phyloP scores from a whole-genome alignment of 2,113 vertebrate species.

The Cynocephalus volans region DNA sequence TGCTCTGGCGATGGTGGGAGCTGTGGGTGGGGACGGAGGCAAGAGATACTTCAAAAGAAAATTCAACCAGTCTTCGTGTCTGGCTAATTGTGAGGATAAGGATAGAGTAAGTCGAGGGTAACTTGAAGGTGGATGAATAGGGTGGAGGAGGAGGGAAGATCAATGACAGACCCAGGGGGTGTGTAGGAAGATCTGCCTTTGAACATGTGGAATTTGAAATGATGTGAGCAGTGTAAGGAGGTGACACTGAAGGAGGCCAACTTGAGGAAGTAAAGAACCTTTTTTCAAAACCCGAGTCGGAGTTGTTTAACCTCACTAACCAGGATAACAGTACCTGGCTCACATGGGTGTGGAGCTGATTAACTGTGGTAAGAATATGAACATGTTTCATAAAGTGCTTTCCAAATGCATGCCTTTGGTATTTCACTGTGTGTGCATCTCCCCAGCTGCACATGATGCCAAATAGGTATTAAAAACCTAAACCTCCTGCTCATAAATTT shows the following conservation, averaged over 20 bases:
- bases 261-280: not conserved
- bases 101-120: not conserved
- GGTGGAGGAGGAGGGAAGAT: not conserved
- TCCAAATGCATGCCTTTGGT: not conserved
- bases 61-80: not conserved
- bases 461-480: not conserved
- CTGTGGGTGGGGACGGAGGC: not conserved
- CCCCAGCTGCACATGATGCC: not conserved
- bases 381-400: not conserved
- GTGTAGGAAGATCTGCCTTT: not conserved
- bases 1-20: not conserved
- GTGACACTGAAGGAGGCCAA: not conserved
- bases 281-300: not conserved
- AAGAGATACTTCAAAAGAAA: not conserved
- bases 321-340: not conserved
- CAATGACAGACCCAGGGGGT: not conserved
- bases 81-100: not conserved
- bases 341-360: not conserved
- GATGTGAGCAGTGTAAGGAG: not conserved
- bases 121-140: not conserved
- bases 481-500: constrained; percentile 30
- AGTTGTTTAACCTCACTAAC: not conserved
- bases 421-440: not conserved
- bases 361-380: not conserved
- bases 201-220: constrained; percentile 15